A percentile compares a stretch with the other conserved stretches of the same genome.
Evolutionary conservation across 2,888 invertebrate genomes (phyloP).

Genomic region (Nomada fucata): DNA sequence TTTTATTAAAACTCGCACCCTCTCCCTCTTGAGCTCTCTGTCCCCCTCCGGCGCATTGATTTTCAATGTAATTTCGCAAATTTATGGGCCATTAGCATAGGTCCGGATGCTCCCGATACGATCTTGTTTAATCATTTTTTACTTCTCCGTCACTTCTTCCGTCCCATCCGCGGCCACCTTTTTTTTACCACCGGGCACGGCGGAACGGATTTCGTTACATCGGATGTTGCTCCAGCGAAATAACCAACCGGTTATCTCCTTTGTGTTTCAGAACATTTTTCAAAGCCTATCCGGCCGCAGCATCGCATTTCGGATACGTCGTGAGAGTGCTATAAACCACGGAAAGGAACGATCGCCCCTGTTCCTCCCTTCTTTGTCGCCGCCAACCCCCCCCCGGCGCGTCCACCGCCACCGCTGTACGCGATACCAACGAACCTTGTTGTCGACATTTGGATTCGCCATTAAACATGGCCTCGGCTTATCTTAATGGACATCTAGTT

Average conservation of each 20-base stretch:
- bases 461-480: conserved; percentile 75
- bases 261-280: conserved; percentile 63
- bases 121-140: conserved; percentile 59
- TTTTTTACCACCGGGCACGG: neutral
- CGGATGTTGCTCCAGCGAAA: conserved; percentile 41
- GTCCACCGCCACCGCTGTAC: conserved; percentile 29
- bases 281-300: conserved; percentile 66
- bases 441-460: conserved; percentile 76
- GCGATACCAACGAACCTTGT: conserved; percentile 43
- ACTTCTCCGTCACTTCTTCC: neutral
- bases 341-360: conserved; percentile 64
- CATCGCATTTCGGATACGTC: conserved; percentile 68
- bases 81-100: conserved; percentile 58
- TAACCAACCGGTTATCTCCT: conserved; percentile 47
- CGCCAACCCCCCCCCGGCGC: conserved; percentile 6
- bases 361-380: conserved; percentile 66
- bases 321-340: conserved; percentile 70
- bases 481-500: conserved; percentile 79
- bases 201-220: conserved; percentile 39
- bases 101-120: conserved; percentile 40
- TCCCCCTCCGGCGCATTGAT: conserved; percentile 40
- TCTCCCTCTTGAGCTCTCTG: neutral
- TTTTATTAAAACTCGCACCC: conserved; percentile 55
- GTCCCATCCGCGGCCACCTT: neutral
- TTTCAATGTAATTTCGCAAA: conserved; percentile 60